phyloP scores from a whole-genome alignment of 1,140 invertebrate genomes.

The Papilio polytes region DNA sequence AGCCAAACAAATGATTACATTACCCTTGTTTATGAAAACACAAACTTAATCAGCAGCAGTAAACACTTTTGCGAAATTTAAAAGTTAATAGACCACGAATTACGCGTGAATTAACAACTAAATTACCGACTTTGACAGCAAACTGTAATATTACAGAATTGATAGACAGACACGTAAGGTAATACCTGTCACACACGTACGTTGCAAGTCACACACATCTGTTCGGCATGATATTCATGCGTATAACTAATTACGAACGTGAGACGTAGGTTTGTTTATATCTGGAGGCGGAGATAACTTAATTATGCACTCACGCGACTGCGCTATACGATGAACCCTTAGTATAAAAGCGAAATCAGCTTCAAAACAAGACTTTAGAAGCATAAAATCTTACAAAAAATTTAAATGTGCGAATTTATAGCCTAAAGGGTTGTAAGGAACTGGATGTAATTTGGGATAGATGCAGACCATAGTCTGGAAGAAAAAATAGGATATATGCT shows the following conservation, averaged over 20 bases:
- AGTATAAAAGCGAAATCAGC: neutral
- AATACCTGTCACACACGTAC: neutral
- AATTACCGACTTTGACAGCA: neutral
- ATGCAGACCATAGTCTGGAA: no score
- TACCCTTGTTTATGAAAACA: neutral
- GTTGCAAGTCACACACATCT: neutral
- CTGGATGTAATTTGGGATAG: no score
- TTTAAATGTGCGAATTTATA: neutral
- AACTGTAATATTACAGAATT: neutral
- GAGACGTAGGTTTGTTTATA: slow-evolving; percentile 9
- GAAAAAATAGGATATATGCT: no score
- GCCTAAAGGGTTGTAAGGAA: no score
- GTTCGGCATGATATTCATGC: neutral
- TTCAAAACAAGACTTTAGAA: neutral
- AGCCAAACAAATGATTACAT: neutral
- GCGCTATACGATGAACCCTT: neutral
- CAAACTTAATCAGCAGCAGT: neutral
- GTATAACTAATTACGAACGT: slow-evolving; percentile 12
- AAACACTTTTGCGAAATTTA: neutral
- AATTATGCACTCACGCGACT: slow-evolving; percentile 30
- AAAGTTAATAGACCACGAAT: slow-evolving; percentile 15
- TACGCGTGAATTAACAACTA: slow-evolving; percentile 7
- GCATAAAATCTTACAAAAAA: neutral
- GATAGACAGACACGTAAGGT: neutral
- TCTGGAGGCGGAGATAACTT: slow-evolving; percentile 1